phyloP scores from a whole-genome alignment of 2,113 vertebrate species.

The Budorcas taxicolor region DNA sequence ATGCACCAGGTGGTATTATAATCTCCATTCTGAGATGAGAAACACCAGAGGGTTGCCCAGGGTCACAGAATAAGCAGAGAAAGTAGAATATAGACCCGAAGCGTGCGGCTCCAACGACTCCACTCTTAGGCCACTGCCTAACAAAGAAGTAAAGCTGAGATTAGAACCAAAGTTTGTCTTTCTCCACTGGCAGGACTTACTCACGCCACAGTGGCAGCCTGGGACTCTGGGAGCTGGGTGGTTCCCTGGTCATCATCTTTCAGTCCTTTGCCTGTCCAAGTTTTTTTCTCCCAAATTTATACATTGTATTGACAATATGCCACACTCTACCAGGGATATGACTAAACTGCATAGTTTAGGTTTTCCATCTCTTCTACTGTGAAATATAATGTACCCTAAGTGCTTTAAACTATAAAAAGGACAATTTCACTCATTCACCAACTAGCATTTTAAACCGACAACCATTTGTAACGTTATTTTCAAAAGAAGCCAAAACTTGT shows the following conservation, averaged over 20 bases:
- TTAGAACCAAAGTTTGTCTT: background rate
- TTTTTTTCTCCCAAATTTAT: background rate
- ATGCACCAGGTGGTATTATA: background rate
- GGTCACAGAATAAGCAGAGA: background rate
- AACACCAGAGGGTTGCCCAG: background rate
- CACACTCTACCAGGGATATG: background rate
- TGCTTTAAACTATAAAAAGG: background rate
- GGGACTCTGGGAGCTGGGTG: background rate
- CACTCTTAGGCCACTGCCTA: background rate
- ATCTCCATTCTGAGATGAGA: background rate
- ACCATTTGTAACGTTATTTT: background rate
- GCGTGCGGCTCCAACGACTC: background rate
- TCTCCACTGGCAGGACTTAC: background rate
- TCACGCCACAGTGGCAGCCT: background rate
- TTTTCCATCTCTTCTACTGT: background rate
- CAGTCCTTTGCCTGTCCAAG: background rate
- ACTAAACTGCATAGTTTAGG: background rate
- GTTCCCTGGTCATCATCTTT: background rate
- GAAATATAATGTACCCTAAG: background rate
- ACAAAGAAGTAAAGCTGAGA: background rate
- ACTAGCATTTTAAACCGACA: background rate
- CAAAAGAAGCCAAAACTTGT: background rate
- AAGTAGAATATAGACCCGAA: background rate
- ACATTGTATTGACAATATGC: background rate
- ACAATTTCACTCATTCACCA: background rate